Base-by-base conservation (phyloP, 2,113 vertebrate genomes). In the Pygoscelis antarcticus region DNA sequence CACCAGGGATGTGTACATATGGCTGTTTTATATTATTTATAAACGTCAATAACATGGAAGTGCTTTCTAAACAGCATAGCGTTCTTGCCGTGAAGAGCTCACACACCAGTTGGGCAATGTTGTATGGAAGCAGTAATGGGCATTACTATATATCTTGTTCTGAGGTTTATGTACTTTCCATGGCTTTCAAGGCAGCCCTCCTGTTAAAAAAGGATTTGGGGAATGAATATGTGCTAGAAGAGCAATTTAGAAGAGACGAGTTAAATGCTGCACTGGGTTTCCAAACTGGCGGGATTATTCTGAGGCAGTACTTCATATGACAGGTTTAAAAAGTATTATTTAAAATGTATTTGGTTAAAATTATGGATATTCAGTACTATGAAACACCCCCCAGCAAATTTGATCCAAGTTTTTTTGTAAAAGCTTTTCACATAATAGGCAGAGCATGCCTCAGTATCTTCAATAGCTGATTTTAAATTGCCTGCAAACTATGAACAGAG, bases 401-500 rank as follows among this genome's bases (percentile, higher is more conserved):
- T 57, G 19, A 54, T 38, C 36, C 36, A 83, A 58, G 7, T 4
- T 10, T 58, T 82, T 75, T 80, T 0, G 0, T 54, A 44, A 87
- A 75, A 92, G 51, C 60, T 82, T 84, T 91, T 66, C 58, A 65
- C 26, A 26, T 26, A 79, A 75, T 34, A 87, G 57, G 52, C 52
- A 95, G 92, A 92, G 34, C 42, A 47, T 93, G 79, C 36, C 57
- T 82, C 32, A 13, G 4, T 66, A 13, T 92, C 82, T 95, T 96
- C 92, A 92, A 57, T 5, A 82, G 69, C 52, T 87, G 89, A 68
- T 76, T 84, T 94, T 65, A 91, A 91, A 95, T 72, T 74, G 84
- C 66, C 87, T 91, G 89, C 81, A 93, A 66, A 61, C 89, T 83
- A 70, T 87, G 94, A 87, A 89, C 87, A 90, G 80, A 91, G 89